Evolutionary conservation across 2,888 invertebrate species (phyloP), one percentile per base, ranked within the genome.

Genomic region (Craniophora ligustri): DNA sequence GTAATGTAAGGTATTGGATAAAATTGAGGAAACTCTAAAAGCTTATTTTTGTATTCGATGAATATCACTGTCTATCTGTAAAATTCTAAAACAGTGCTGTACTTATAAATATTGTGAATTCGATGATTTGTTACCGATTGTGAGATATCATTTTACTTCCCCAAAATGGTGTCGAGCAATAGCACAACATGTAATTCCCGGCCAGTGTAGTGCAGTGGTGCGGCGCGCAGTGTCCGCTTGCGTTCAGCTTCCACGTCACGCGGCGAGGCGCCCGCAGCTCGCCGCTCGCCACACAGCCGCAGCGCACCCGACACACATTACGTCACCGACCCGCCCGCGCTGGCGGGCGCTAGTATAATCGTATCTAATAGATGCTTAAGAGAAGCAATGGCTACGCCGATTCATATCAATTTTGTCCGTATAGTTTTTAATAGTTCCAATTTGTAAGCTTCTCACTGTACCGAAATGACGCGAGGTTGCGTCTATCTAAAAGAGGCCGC

Each of bases 331-430:
- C 87, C 81, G 84, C 85, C 87, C 85, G 82, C 81, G 80, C 55
- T 48, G 77, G 78, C 78, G 84, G 84, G 83, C 86, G 84, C 85
- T 89, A 89, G 88, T 87, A 73, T 89, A 85, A 87, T 87, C 82
- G 86, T 89, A 89, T 89, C 85, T 87, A 84, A 87, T 89, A 87
- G 87, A 87, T 83, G 92, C 92, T 91, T 91, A 86, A 78, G 79
- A 83, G 72, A 86, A 91, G 89, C 91, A 88, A 90, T 88, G 91
- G 87, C 90, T 89, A 86, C 88, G 89, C 89, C 90, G 86, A 90
- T 91, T 92, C 92, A 92, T 92, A 92, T 93, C 92, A 92, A 91
- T 88, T 90, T 89, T 91, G 92, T 92, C 92, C 92, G 88, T 88
- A 89, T 92, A 91, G 90, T 90, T 89, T 82, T 91, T 91, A 88